Conservation (phyloP, 1,140 invertebrate genomes). For the Stratiolaelaps scimitus region DNA sequence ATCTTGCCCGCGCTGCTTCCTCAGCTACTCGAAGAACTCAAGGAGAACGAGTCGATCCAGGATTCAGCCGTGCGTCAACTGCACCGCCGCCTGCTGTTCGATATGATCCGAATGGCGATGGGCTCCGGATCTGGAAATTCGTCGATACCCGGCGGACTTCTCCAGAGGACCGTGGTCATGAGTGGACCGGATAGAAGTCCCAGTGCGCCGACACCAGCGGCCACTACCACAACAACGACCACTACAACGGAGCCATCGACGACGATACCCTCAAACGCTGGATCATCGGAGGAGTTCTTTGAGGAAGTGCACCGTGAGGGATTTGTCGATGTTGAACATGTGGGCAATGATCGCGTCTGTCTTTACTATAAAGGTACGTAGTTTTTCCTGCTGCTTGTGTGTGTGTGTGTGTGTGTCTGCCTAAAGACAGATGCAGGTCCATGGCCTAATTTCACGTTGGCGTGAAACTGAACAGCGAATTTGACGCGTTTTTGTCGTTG, state of each 20-base stretch:
- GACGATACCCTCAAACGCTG: background rate
- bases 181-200: background rate
- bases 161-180: constrained; percentile 1
- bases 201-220: background rate
- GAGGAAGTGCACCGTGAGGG: constrained; percentile 22
- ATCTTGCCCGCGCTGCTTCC: background rate
- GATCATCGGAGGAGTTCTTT: constrained; percentile 5
- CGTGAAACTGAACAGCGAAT: too few species aligned
- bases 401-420: too few species aligned
- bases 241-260: background rate
- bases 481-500: too few species aligned
- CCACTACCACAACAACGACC: background rate
- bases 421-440: too few species aligned
- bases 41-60: background rate
- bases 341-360: constrained; percentile 7
- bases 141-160: background rate
- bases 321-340: constrained; percentile 13
- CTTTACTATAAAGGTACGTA: constrained; percentile 16
- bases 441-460: too few species aligned
- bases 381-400: background rate
- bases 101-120: constrained; percentile 16
- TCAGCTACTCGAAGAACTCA: constrained; percentile 4
- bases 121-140: background rate
- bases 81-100: constrained; percentile 6
- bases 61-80: constrained; percentile 9